These are phyloP conservation scores for Ptyas mucosa DNA, from an alignment of 2,113 vertebrate species.

Conservation along the genomic window DNA sequence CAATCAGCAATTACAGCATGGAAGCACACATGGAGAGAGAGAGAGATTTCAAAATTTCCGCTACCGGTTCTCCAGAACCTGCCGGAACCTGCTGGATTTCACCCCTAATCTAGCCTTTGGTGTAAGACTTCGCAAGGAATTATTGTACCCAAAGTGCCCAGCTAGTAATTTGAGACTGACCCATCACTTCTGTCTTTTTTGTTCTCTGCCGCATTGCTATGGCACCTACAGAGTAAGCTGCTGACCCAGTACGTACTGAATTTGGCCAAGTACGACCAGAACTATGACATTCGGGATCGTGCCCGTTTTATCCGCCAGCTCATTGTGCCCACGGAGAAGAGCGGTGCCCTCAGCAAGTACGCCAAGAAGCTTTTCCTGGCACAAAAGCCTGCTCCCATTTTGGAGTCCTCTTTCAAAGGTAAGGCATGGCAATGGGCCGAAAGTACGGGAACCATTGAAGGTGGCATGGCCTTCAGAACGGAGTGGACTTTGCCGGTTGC, in stretches of 20 bases:
- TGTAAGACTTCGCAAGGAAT: neutral
- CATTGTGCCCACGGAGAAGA: slow-evolving; percentile 94
- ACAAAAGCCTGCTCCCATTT: slow-evolving; percentile 90
- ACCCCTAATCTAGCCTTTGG: neutral
- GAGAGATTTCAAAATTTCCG: too few species aligned
- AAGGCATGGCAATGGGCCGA: neutral
- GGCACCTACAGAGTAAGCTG: slow-evolving; percentile 74
- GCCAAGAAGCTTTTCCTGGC: slow-evolving; percentile 98
- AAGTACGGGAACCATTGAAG: neutral
- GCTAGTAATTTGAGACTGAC: neutral
- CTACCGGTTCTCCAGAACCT: too few species aligned
- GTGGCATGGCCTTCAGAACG: neutral
- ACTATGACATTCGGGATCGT: slow-evolving; percentile 94
- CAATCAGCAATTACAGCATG: too few species aligned
- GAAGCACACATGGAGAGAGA: too few species aligned
- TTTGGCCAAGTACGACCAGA: slow-evolving; percentile 97
- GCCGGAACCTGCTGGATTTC: too few species aligned
- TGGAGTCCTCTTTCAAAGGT: slow-evolving; percentile 99
- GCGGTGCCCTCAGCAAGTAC: slow-evolving; percentile 91
- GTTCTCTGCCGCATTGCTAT: neutral
- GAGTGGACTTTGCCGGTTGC: neutral
- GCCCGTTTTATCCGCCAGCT: slow-evolving; percentile 97
- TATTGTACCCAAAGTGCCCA: too few species aligned
- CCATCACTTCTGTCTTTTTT: too few species aligned
- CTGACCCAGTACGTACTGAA: slow-evolving; percentile 97